Evolutionary conservation across 2,797 vertebrate genomes (phyloP), one percentile per base, ranked within the genome.

Genomic region (Sphenopsis melanotis): DNA sequence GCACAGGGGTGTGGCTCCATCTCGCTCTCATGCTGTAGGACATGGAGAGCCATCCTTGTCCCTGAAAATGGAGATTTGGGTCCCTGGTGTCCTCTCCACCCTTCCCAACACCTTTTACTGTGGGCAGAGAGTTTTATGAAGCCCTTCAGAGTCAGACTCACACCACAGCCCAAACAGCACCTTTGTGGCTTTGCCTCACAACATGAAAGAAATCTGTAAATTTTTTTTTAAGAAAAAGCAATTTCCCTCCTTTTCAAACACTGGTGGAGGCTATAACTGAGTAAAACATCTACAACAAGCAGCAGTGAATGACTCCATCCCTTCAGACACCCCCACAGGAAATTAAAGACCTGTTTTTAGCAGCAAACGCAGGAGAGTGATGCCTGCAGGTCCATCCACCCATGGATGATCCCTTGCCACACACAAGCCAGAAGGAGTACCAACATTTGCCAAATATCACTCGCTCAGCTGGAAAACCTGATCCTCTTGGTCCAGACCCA

Each of bases 11-110:
- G 44, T 15, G 70, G 24, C 24, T 52, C 27, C 30, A 46, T 8
- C 49, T 22, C 12, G 9, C 24, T 34, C 21, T 63, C 70, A 34
- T 0, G 0, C 36, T 46, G 14, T 2, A 63, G 75, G 70, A 60
- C 15, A 9, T 0, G 15, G 32, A 69, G 68, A 65, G 18, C 50
- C 50, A 56, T 22, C 34, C 68, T 2, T 39, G 19, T 23, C 8
- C 24, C 41, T 72, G 57, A 10, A 55, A 34, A 27, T 23, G 68
- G 83, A 41, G 50, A 18, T 76, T 29, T 5, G 18, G 17, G 59
- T 61, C 46, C 63, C 59, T 36, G 53, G 18, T 22, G 26, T 49
- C 37, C 50, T 18, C 59, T 52, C 59, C 68, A 32, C 71, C 55
- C 79, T 76, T 56, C 71, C 86, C 76, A 64, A 6, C 8, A 2